Base-by-base conservation (phyloP, 2,888 invertebrate genomes). In the Leucoma salicis region DNA sequence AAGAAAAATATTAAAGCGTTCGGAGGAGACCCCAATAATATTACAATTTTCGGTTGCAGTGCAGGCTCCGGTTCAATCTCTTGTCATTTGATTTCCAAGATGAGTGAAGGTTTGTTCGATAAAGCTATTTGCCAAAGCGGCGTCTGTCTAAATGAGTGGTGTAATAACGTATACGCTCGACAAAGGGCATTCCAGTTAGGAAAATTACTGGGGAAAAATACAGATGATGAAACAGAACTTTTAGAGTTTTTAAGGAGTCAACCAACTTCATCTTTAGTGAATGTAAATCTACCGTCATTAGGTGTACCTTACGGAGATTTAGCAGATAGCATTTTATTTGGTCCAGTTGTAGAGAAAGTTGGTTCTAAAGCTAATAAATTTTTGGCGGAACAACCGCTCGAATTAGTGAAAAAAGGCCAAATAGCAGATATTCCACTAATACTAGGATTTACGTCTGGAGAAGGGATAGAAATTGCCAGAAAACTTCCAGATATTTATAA, bases 101-200 rank as follows among this genome's bases (percentile, higher is more conserved):
- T 87, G 82, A 89, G 88, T 45, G 46, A 63, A 35, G 84, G 84
- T 8, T 63, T 90, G 42, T 90, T 88, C 49, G 57, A 78, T 56
- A 90, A 87, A 66, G 90, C 87, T 0, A 89, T 90, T 40, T 87
- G 89, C 49, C 90, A 90, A 70, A 90, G 90, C 44, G 90, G 90
- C 16, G 80, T 86, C 0, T 83, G 86, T 45, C 68, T 89, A 5
- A 81, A 79, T 48, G 87, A 88, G 46, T 90, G 90, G 90, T 69
- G 77, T 42, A 81, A 78, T 58, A 79, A 74, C 42, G 46, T 79
- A 13, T 77, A 87, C 47, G 78, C 72, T 0, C 69, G 70, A 11
- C 63, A 79, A 58, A 71, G 86, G 42, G 88, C 88, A 10, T 80
- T 88, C 48, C 86, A 87, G 65, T 64, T 90, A 6, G 90, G 82